Evolutionary conservation across 35 echinoderm and acorn worm species (phyloP), one percentile per base, ranked within the genome.

Genomic region (Holothuria glaberrima): DNA sequence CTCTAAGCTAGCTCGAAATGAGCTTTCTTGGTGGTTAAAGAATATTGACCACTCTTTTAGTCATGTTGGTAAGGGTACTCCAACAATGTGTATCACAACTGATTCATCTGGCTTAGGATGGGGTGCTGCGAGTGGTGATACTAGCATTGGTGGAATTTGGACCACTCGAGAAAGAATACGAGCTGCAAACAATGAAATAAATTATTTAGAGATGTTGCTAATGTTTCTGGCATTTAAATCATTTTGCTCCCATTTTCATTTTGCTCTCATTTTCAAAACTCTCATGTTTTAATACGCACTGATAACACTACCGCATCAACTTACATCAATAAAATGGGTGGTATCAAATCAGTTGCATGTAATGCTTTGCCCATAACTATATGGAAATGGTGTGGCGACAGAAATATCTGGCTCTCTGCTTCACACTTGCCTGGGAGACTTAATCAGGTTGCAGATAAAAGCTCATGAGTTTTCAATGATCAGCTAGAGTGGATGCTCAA

Each of bases 401-500:
- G 93, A 74, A 68, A 87, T 20, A 94, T 91, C 64, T 94, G 89
- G 82, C 28, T 94, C n/a, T 87, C 89, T 31, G 91, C 89, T 30
- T 21, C 88, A 46, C 80, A 95, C 73, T 12, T 93, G 67, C 91
- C 94, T 38, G 94, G 94, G 12, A 31, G 46, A 9, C 20, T 33
- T 59, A 91, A 93, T 72, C 70, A 52, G 0, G 30, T 91, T 35
- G 88, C 94, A 68, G 82, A 97, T 32, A 59, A 82, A 27, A 88
- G 90, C 45, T 93, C 94, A n/a, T 9, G 91, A 46, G 38, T 75
- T 1, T 97, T 93, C 62, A 85, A 90, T 88, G 88, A 93, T 26
- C 79, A 86, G 68, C 71, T 74, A 65, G 94, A 97, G 71, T 97
- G 94, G 91, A 93, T 87, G 82, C 63, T 97, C 5, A 68, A 91